phyloP scores from a whole-genome alignment of 1,140 invertebrate genomes.

The Diabrotica virgifera region DNA sequence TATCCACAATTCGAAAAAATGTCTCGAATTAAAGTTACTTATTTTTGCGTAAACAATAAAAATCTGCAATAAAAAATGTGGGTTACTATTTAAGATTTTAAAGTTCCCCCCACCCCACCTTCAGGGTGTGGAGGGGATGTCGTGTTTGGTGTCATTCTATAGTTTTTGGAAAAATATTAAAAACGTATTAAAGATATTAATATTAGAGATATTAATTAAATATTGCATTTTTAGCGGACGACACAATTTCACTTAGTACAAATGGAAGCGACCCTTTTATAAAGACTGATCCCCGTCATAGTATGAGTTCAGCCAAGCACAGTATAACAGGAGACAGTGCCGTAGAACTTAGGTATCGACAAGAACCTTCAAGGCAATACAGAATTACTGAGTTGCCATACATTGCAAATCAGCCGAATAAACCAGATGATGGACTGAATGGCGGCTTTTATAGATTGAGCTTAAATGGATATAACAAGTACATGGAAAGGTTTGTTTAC shows the following conservation, averaged over 20 bases:
- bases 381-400: constrained; percentile 34
- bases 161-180: too few species aligned
- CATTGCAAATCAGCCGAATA: constrained; percentile 24
- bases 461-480: constrained; percentile 39
- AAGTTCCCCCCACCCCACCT: too few species aligned
- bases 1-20: too few species aligned
- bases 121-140: too few species aligned
- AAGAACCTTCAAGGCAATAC: constrained; percentile 29
- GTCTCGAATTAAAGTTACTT: too few species aligned
- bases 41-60: too few species aligned
- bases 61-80: too few species aligned
- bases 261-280: constrained; percentile 35
- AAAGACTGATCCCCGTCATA: constrained; percentile 41
- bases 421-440: constrained; percentile 33
- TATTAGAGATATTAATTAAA: too few species aligned
- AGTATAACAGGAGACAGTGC: constrained; percentile 28
- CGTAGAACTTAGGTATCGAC: constrained; percentile 29
- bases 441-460: constrained; percentile 37
- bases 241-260: constrained; percentile 37
- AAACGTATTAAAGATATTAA: too few species aligned
- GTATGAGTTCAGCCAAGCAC: constrained; percentile 40
- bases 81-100: too few species aligned
- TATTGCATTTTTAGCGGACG: constrained; percentile 27
- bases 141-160: too few species aligned
- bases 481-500: constrained; percentile 37